A percentile compares a stretch with the other conserved stretches of the same genome.
Conservation (phyloP, 2,888 invertebrate genomes). For the Nomada goodeniana region DNA sequence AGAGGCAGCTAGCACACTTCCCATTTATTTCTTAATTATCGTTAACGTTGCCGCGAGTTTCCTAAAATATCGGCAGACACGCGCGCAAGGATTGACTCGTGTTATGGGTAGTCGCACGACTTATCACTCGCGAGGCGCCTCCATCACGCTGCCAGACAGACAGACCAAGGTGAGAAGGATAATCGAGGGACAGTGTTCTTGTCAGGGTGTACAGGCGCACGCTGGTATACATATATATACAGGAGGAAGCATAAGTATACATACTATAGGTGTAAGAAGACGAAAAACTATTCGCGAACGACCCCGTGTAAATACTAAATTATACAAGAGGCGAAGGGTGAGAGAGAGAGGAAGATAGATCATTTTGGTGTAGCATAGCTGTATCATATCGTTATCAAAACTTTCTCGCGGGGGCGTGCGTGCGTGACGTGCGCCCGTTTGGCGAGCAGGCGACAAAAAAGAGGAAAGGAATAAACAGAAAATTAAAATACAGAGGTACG, state of each 20-base stretch:
- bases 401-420: constrained; percentile 48
- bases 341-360: not conserved
- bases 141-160: constrained; percentile 47
- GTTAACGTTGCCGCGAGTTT: constrained; percentile 8
- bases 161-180: constrained; percentile 53
- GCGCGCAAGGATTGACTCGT: not conserved
- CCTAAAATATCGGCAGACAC: not conserved
- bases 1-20: too few relatives aligned
- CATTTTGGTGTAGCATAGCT: constrained; percentile 69
- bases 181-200: constrained; percentile 41
- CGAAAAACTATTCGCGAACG: constrained; percentile 65
- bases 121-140: constrained; percentile 47
- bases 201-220: constrained; percentile 61
- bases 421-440: constrained; percentile 33
- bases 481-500: constrained; percentile 45
- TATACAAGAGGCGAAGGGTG: constrained; percentile 50
- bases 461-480: not conserved
- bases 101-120: constrained; percentile 52
- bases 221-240: constrained; percentile 53
- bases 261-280: constrained; percentile 64
- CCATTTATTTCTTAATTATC: not conserved
- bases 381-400: constrained; percentile 76
- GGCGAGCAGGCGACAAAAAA: constrained; percentile 12
- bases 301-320: constrained; percentile 62
- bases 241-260: constrained; percentile 57